Evolutionary conservation across 2,888 invertebrate genomes (phyloP), one percentile per base, ranked within the genome.

Genomic region (Drosophila niveifrons): DNA sequence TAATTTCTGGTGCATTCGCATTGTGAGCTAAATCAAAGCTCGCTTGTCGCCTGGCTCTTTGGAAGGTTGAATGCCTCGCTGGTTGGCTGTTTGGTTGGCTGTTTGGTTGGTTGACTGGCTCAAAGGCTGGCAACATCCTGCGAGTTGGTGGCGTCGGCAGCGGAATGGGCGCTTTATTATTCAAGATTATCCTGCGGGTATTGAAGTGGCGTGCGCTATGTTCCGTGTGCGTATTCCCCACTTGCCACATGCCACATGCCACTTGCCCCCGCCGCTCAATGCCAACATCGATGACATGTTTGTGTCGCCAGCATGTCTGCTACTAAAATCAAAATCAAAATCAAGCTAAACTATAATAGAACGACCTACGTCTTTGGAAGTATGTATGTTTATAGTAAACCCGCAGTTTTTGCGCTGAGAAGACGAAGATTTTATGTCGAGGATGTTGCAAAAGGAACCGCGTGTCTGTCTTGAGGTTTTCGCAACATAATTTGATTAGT

Each of bases 171-270:
- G 64, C 75, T 89, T 84, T 84, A 84, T 89, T 89, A 84, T 84
- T 89, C 85, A 88, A 88, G 84, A 84, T 88, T 84, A 84, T 84
- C 86, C 84, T 88, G 86, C 89, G 84, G 84, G 89, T 82, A 84
- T 85, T 76, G 82, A 74, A 88, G 90, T 80, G 80, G 61, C 73
- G 72, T 65, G 61, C 56, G 53, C 34, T 52, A 23, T 55, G 48
- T 52, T 63, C 47, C 50, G 53, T 69, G 65, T 67, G 71, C 61
- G 81, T 67, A 48, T 57, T 66, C 63, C 59, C 55, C 76, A 75
- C 23, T 23, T 52, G 57, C 57, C 13, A n/a, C n/a, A 15, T 43
- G 13, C 43, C 41, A 43, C 8, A 9, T 43, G 9, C 43, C 13
- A 8, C 13, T 2, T 50, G n/a, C 36, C 36, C n/a, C 6, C 36